Conservation (phyloP, 2,797 vertebrate genomes). For the Eleutherodactylus coqui region DNA sequence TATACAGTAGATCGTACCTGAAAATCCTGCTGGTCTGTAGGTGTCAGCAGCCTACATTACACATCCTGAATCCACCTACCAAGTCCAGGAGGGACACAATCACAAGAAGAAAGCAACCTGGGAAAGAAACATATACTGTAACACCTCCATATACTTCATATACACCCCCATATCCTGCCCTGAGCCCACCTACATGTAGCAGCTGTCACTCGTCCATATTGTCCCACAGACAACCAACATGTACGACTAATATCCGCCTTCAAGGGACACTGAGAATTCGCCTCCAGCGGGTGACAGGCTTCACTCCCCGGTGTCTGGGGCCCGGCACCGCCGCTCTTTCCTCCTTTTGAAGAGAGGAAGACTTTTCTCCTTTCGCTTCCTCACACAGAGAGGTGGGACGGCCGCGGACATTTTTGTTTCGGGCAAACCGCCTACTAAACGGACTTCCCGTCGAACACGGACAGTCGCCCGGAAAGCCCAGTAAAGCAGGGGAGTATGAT, state of each 20-base stretch:
- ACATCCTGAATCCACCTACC: not conserved
- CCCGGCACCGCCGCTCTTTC: not conserved
- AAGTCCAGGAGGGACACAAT: not conserved
- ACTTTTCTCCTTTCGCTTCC: slow-evolving; percentile 5
- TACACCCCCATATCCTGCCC: not conserved
- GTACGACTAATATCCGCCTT: not conserved
- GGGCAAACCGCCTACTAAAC: not conserved
- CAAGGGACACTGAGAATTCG: too few relatives aligned
- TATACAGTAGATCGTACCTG: not conserved
- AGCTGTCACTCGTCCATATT: not conserved
- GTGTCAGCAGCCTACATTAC: not conserved
- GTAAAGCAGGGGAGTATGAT: too few relatives aligned
- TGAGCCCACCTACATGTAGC: not conserved
- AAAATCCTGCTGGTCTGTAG: not conserved
- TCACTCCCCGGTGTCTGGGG: not conserved
- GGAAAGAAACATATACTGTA: not conserved
- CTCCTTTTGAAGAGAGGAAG: slow-evolving; percentile 1
- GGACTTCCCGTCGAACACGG: not conserved
- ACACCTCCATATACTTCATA: not conserved
- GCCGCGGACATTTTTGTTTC: slow-evolving; percentile 29
- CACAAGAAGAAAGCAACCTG: not conserved
- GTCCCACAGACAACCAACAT: not conserved
- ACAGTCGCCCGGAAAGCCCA: not conserved
- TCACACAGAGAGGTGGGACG: not conserved
- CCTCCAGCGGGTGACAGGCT: too few relatives aligned